Base-by-base conservation (phyloP, 2,888 invertebrate genomes). In the Oegoconia quadripuncta region DNA sequence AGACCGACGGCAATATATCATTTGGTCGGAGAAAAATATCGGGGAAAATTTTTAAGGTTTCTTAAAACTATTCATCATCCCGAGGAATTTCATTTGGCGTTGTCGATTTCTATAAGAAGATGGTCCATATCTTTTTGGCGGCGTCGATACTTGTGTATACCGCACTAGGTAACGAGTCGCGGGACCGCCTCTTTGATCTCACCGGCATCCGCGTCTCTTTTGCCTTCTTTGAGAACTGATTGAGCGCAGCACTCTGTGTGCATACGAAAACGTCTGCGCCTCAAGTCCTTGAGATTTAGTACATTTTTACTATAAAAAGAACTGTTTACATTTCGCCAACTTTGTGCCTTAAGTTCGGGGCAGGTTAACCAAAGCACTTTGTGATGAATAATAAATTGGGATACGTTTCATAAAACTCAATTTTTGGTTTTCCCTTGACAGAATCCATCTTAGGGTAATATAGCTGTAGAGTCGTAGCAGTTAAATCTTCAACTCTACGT, bases 221-320 rank as follows among this genome's bases (percentile, higher is more conserved):
- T 70, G 64, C 68, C 52, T 61, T 74, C 83, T 81, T 81, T 81
- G 79, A 76, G 65, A 76, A 64, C 78, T 83, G 83, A 83, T 83
- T 83, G 83, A 82, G 81, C 79, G 74, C 71, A 75, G 71, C 70
- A 61, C 70, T 72, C 73, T 77, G 68, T 81, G 74, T 80, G 82
- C 83, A 81, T 80, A 81, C 76, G 79, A 73, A 77, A 80, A 76
- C 72, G 71, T 70, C 70, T 64, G 62, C 50, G n/a, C 20, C 34
- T 30, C 37, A 26, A 32, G 32, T 32, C 11, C 32, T 16, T 37
- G 47, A 63, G 65, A 74, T 76, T 74, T 68, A 59, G 64, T 67
- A 72, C 65, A 66, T 65, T 66, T 69, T 67, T 61, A 42, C 56
- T 59, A 57, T 61, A 57, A 71, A 68, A 70, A 68, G 64, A 71